phyloP scores from a whole-genome alignment of 2,113 vertebrate species.

The Toxotes chatareus region DNA sequence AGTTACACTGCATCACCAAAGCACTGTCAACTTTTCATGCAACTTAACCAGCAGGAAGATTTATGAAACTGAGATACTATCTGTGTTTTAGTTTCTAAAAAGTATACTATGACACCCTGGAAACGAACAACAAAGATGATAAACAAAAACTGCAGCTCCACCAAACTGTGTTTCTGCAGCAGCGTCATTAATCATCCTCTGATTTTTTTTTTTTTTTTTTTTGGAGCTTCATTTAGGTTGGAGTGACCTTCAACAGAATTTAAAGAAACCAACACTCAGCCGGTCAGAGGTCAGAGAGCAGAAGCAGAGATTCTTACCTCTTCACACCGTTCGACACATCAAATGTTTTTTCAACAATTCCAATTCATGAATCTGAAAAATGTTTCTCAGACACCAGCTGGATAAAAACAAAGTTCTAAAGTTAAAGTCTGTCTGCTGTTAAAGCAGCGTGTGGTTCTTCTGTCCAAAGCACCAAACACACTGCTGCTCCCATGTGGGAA shows the following conservation, averaged over 20 bases:
- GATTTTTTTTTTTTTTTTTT: not conserved
- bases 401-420: not conserved
- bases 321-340: too few relatives aligned
- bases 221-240: not conserved
- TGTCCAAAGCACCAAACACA: conserved; percentile 12
- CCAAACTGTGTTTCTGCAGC: too few relatives aligned
- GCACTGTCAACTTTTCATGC: not conserved
- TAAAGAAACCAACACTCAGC: not conserved
- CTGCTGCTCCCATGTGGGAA: conserved; percentile 36
- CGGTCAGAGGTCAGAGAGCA: not conserved
- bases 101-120: too few relatives aligned
- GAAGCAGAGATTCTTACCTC: conserved; percentile 22
- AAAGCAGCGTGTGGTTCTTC: not conserved
- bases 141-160: too few relatives aligned
- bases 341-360: not conserved
- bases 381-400: accelerated
- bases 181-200: not conserved
- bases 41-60: not conserved
- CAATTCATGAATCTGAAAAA: not conserved
- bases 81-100: too few relatives aligned
- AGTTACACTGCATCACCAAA: not conserved
- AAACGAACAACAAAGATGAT: too few relatives aligned
- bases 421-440: not conserved
- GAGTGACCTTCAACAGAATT: not conserved
- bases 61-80: not conserved